Percentiles rank a stretch among this genome's conserved stretches.
Conservation (phyloP, 2,888 invertebrate species). For the Slavum lentiscoides region DNA sequence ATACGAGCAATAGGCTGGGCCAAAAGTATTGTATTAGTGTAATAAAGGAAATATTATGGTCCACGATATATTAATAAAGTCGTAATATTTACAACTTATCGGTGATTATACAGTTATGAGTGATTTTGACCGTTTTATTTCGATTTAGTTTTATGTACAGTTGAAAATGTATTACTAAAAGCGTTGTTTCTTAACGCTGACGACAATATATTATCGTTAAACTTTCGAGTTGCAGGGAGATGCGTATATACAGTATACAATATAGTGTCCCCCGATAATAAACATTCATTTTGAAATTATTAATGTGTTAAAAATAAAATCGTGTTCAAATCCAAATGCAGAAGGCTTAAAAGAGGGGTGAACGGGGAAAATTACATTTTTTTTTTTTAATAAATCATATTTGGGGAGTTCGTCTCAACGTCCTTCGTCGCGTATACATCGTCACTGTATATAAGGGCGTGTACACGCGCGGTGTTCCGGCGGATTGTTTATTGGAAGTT, state of each 20-base stretch:
- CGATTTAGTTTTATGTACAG: no score
- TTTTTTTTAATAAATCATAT: constrained; percentile 42
- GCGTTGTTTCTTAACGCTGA: background rate
- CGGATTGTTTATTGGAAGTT: constrained; percentile 50
- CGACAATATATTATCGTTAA: background rate
- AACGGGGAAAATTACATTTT: constrained; percentile 18
- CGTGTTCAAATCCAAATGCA: background rate
- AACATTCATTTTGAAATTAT: constrained; percentile 33
- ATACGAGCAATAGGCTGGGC: no score
- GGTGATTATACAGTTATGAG: no score
- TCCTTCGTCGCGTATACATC: constrained; percentile 18
- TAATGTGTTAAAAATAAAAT: constrained; percentile 36
- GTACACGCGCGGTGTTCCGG: constrained; percentile 21
- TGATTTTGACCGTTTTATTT: no score
- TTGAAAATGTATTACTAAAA: background rate
- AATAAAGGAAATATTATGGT: no score
- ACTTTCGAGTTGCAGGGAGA: no score
- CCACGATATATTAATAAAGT: no score
- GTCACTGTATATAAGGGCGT: background rate
- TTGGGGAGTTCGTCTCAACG: constrained; percentile 26
- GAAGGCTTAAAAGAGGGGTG: constrained; percentile 19
- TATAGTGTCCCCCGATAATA: background rate
- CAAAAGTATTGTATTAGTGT: no score
- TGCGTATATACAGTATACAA: no score
- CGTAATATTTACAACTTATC: no score